phyloP scores from a whole-genome alignment of 1,140 invertebrate species.

The Neotoxoptera formosana region DNA sequence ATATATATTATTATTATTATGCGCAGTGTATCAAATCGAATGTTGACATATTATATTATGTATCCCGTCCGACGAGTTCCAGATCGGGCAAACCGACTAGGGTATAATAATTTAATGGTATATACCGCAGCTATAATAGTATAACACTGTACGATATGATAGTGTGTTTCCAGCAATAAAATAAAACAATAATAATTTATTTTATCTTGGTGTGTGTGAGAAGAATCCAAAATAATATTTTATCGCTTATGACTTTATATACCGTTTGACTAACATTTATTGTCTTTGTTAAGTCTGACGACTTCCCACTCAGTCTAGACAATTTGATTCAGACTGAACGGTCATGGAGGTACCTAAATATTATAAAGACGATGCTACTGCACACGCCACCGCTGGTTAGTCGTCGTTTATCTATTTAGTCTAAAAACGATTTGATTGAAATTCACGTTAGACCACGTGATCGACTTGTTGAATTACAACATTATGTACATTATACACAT shows the following conservation, averaged over 20 bases:
- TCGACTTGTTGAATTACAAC: not conserved
- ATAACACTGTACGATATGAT: not conserved
- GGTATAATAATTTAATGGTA: not conserved
- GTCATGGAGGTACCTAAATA: not conserved
- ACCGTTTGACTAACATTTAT: not conserved
- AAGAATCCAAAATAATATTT: not conserved
- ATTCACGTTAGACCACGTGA: not conserved
- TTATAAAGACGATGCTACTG: not conserved
- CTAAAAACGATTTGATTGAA: not conserved
- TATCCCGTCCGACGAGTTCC: not conserved
- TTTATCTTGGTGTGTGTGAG: not conserved
- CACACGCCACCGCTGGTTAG: fast-evolving
- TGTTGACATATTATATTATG: not conserved
- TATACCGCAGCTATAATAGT: not conserved
- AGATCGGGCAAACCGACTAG: not conserved
- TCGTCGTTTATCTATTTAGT: not conserved
- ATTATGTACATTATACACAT: not conserved
- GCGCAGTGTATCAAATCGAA: not conserved
- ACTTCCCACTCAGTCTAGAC: not conserved
- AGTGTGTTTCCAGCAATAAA: not conserved
- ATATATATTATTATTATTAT: not conserved
- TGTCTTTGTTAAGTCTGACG: not conserved
- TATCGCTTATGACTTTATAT: not conserved
- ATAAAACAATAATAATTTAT: not conserved
- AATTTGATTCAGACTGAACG: not conserved